Base-by-base conservation (phyloP, 2,113 vertebrate species). In the Muntiacus muntjak region DNA sequence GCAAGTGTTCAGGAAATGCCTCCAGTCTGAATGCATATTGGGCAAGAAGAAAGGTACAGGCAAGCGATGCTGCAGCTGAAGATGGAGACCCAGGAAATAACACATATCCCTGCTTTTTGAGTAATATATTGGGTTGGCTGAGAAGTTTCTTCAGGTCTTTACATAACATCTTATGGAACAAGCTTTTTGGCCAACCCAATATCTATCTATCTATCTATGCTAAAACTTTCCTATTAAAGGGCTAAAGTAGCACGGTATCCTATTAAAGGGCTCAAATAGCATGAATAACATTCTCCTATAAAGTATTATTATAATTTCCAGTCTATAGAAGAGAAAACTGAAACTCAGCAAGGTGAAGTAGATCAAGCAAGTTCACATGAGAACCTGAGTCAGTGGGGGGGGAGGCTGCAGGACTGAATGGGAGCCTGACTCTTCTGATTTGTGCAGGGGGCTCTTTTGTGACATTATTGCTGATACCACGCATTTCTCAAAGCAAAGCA, bases 281-380 rank as follows among this genome's bases (percentile, higher is more conserved):
- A 11, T 26, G 43, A 57, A 84, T 57, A 40, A 43, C 33, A 87
- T 95, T 82, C 28, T 62, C 54, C 25, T 58, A 21, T 7, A 26
- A 55, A 26, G 8, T n/a, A 21, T 13, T n/a, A 52, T 62, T 76
- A 17, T 6, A 67, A 54, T 71, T 94, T 89, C 8, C 43, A 55
- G 26, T 67, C 26, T 64, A 54, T 17, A 60, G 58, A 91, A 54
- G n/a, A 79, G 82, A 84, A 96, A 96, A 85, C 6, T 7, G 54
- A 90, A 52, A 28, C 5, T 25, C 47, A 47, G 28, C 43, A 58
- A 94, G 25, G 14, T 78, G 3, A 21, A 16, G 55, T 30, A 54
- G 71, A 78, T 54, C 62, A 60, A 17, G 6, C 19, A 76, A 57
- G 14, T 23, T 64, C 26, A 55, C 3, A 0, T 0, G 28, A 71